Conservation (phyloP, 2,797 vertebrate species). For the Takifugu ocellatus region DNA sequence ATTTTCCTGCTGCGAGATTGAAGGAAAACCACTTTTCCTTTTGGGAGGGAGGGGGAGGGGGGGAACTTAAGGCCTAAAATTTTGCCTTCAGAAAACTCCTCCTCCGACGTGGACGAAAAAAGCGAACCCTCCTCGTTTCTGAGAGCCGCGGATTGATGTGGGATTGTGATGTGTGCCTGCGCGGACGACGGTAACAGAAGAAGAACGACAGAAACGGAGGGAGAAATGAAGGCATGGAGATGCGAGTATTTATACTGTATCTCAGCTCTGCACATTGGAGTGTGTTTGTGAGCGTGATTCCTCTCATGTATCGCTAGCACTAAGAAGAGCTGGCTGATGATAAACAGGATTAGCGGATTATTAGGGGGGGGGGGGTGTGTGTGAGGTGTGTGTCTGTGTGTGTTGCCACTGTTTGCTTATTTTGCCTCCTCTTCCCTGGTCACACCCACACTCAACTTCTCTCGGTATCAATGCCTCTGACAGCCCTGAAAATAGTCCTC, state of each 20-base stretch:
- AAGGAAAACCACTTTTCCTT: conserved; percentile 35
- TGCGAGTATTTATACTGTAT: conserved; percentile 71
- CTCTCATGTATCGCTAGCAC: conserved; percentile 68
- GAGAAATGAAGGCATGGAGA: conserved; percentile 66
- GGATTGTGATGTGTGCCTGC: conserved; percentile 68
- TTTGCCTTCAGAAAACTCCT: conserved; percentile 55
- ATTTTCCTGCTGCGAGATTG: conserved; percentile 51
- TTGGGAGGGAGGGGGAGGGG: conserved; percentile 12
- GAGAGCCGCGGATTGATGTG: conserved; percentile 64
- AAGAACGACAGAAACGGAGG: conserved; percentile 6
- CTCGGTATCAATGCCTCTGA: conserved; percentile 38
- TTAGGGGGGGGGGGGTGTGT: conserved; percentile 67
- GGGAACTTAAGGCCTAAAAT: conserved; percentile 37
- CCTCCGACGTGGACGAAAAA: not conserved
- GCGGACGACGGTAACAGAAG: conserved; percentile 58
- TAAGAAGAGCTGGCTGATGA: conserved; percentile 72
- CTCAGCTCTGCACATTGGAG: conserved; percentile 69
- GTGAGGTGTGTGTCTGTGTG: conserved; percentile 33
- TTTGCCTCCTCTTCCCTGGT: conserved; percentile 35
- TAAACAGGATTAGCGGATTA: conserved; percentile 78
- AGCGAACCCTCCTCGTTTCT: conserved; percentile 47
- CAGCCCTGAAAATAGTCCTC: conserved; percentile 43
- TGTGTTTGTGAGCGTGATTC: conserved; percentile 68
- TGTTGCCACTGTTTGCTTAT: conserved; percentile 26
- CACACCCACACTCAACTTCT: conserved; percentile 64